These are phyloP conservation scores for Pseudopodoces humilis DNA, from an alignment of 2,113 vertebrate genomes.

Conservation along the genomic window DNA sequence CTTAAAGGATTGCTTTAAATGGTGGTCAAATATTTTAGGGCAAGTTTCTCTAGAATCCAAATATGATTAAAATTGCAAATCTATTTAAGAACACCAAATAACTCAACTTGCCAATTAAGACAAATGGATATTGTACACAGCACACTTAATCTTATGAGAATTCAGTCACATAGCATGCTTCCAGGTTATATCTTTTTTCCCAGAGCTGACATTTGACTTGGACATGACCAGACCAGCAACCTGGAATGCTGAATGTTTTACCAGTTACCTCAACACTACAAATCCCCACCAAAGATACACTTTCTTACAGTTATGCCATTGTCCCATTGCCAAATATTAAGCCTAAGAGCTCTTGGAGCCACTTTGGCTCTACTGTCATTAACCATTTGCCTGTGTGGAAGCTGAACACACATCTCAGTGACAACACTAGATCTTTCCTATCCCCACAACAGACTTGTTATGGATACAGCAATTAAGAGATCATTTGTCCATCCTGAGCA, in stretches of 20 bases:
- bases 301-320: not conserved
- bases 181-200: not conserved
- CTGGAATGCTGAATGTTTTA: not conserved
- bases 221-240: not conserved
- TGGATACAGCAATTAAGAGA: not conserved
- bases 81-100: not conserved
- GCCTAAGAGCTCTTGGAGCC: not conserved
- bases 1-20: not conserved
- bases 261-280: not conserved
- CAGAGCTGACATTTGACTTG: not conserved
- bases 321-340: not conserved
- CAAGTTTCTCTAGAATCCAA: not conserved
- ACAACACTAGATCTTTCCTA: not conserved
- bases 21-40: not conserved
- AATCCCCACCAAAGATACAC: not conserved
- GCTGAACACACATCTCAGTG: not conserved
- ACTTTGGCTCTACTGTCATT: not conserved
- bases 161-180: not conserved
- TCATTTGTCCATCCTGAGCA: not conserved
- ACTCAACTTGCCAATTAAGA: not conserved
- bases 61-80: not conserved
- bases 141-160: not conserved
- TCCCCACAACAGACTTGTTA: not conserved
- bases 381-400: not conserved
- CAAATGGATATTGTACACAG: not conserved